Conservation (phyloP, 2,888 invertebrate species). For the Caenorhabditis macrosperma region DNA sequence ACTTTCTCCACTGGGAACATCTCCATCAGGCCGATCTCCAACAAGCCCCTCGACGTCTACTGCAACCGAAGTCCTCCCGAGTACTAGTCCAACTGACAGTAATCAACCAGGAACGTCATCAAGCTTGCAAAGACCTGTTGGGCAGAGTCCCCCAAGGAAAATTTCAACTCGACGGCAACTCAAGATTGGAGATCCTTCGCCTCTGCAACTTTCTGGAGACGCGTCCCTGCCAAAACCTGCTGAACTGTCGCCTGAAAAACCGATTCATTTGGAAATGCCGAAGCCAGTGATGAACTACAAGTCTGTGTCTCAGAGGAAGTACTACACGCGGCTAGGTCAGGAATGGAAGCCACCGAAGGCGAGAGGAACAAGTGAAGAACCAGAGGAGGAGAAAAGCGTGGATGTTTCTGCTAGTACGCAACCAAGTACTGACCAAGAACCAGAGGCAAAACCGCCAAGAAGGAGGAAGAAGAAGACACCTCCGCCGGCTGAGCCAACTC, state of each 20-base stretch:
- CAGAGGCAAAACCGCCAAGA: not conserved
- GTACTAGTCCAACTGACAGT: not conserved
- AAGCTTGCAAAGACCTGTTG: not conserved
- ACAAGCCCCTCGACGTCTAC: no score
- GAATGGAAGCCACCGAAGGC: constrained; percentile 30
- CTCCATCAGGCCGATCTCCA: no score
- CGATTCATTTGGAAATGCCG: constrained; percentile 20
- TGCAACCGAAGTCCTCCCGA: not conserved
- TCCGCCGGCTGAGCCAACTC: constrained; percentile 1
- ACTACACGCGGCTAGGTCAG: constrained; percentile 23
- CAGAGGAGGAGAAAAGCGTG: not conserved
- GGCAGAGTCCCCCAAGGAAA: not conserved
- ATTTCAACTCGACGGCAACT: not conserved
- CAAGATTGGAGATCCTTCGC: not conserved
- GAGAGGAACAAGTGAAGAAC: not conserved
- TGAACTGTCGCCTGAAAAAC: constrained; percentile 13
- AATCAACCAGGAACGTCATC: not conserved
- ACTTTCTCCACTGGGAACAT: no score
- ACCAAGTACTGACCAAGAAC: no score
- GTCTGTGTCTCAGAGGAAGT: constrained; percentile 21
- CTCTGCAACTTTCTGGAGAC: constrained; percentile 13
- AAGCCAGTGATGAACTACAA: constrained; percentile 24
- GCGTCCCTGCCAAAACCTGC: constrained; percentile 30
- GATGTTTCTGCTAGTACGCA: no score
- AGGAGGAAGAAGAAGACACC: not conserved